Percentiles rank a stretch among this genome's conserved stretches.
These are phyloP conservation scores for Unio pictorum DNA, from an alignment of 2,888 invertebrate genomes.

Conservation along the genomic window DNA sequence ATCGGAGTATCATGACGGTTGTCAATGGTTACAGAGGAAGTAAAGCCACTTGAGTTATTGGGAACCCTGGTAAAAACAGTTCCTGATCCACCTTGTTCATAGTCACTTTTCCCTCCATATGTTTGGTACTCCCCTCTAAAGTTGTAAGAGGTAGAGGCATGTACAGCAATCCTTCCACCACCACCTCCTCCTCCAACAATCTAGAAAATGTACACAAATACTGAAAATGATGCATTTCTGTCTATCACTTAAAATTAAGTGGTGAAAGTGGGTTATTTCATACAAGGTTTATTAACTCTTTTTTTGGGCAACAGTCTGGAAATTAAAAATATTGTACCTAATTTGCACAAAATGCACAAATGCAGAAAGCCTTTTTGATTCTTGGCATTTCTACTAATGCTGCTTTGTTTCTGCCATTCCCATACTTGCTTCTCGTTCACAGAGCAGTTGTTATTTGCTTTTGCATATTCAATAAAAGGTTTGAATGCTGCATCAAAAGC, in stretches of 20 bases:
- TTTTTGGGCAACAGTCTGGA: not conserved
- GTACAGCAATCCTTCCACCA: constrained; percentile 54
- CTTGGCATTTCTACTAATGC: too few relatives aligned
- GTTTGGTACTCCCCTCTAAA: constrained; percentile 43
- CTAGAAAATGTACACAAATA: constrained; percentile 14
- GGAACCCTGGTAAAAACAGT: constrained; percentile 43
- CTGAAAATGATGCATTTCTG: not conserved
- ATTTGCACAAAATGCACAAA: too few relatives aligned
- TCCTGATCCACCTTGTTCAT: constrained; percentile 52
- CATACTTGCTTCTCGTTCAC: too few relatives aligned
- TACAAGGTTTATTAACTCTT: not conserved
- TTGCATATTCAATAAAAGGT: too few relatives aligned
- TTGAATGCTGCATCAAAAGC: too few relatives aligned
- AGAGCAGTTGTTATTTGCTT: too few relatives aligned
- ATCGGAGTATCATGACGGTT: constrained; percentile 44
- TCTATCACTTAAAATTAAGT: constrained; percentile 7
- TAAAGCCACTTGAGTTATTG: constrained; percentile 5
- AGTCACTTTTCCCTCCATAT: constrained; percentile 45
- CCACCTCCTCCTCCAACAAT: constrained; percentile 52
- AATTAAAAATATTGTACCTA: too few relatives aligned
- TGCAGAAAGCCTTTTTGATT: too few relatives aligned
- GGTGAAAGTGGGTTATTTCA: not conserved
- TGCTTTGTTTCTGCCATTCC: too few relatives aligned
- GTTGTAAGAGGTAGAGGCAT: constrained; percentile 30
- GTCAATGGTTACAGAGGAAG: constrained; percentile 43